A percentile compares a stretch with the other conserved stretches of the same genome.
Conservation (phyloP, 2,113 vertebrate genomes). For the Lampris megalopsis region DNA sequence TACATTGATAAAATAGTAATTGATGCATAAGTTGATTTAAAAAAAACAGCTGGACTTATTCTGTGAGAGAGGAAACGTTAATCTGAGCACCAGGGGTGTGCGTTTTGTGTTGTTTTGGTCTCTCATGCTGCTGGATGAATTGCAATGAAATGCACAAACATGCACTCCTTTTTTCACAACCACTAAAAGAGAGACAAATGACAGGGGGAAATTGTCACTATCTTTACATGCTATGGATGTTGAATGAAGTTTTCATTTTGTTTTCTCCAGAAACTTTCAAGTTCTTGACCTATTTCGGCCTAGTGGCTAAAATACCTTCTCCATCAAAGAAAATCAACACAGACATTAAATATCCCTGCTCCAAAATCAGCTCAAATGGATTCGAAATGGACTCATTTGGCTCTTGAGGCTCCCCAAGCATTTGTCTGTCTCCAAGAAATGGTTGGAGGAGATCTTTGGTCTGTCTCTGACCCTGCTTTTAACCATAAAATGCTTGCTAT, state of each 20-base stretch:
- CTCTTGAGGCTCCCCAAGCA: constrained; percentile 44
- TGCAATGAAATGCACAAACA: too few relatives aligned
- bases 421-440: constrained; percentile 55
- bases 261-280: constrained; percentile 4
- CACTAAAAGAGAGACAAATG: too few relatives aligned
- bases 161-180: too few relatives aligned
- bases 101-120: too few relatives aligned
- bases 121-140: too few relatives aligned
- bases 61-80: too few relatives aligned
- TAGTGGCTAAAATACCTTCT: constrained; percentile 20
- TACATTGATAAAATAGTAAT: too few relatives aligned
- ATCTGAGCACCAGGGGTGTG: too few relatives aligned
- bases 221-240: too few relatives aligned
- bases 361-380: constrained; percentile 57
- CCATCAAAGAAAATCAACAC: constrained; percentile 22
- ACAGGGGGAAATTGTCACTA: too few relatives aligned
- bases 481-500: constrained; percentile 50
- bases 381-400: constrained; percentile 61
- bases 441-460: constrained; percentile 45
- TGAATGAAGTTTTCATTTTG: neutral
- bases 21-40: too few relatives aligned
- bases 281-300: constrained; percentile 13
- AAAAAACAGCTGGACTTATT: too few relatives aligned
- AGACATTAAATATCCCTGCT: constrained; percentile 46
- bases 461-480: constrained; percentile 24